These are phyloP conservation scores for Chelon auratus DNA, from an alignment of 2,797 vertebrate species.

Conservation along the genomic window DNA sequence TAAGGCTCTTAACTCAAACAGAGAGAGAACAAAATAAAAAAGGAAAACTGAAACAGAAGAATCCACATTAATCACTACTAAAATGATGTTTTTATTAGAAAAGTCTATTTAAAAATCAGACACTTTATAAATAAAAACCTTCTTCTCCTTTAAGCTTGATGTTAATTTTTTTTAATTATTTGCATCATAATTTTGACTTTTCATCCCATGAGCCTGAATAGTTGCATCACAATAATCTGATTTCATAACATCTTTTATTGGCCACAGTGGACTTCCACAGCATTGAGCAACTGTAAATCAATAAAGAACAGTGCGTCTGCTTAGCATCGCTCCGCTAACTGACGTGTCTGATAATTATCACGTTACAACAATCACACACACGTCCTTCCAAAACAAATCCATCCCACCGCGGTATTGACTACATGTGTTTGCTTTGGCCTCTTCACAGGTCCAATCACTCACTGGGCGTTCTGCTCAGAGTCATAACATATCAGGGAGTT, in stretches of 20 bases:
- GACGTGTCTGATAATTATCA: neutral
- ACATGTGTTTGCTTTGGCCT: slow-evolving; percentile 9
- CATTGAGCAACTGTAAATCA: neutral
- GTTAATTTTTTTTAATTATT: too few species aligned
- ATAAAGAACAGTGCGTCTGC: too few species aligned
- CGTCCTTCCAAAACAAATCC: neutral
- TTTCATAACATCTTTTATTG: neutral
- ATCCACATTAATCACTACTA: too few species aligned
- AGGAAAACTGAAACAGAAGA: too few species aligned
- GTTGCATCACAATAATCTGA: too few species aligned
- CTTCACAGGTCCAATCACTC: neutral
- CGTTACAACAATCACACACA: neutral
- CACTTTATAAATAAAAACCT: too few species aligned
- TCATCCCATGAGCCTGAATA: neutral
- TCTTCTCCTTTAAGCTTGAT: too few species aligned
- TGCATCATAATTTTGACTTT: neutral
- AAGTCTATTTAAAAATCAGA: too few species aligned
- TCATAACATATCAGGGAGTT: neutral
- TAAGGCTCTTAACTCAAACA: neutral
- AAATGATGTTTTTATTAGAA: too few species aligned
- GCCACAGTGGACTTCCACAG: neutral
- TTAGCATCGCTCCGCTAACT: neutral
- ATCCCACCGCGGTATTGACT: neutral
- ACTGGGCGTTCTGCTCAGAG: neutral
- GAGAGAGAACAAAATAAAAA: too few species aligned